Evolutionary conservation across 1,140 invertebrate species (phyloP).

Genomic region (Thaumatotibia leucotreta): DNA sequence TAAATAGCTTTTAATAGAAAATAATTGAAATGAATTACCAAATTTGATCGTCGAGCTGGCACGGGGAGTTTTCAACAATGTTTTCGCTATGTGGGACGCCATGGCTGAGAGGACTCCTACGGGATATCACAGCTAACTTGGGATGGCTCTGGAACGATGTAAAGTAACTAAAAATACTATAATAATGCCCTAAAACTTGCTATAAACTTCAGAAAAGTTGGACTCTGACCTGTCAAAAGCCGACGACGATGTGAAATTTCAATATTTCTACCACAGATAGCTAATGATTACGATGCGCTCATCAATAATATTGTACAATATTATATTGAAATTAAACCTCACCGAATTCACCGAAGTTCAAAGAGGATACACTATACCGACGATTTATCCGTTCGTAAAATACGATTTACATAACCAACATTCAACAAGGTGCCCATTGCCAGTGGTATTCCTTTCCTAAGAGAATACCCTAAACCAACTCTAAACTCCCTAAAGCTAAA

Average conservation of each 20-base stretch:
- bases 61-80: slow-evolving; percentile 47
- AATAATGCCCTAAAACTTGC: slow-evolving; percentile 29
- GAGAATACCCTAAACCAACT: too few relatives aligned
- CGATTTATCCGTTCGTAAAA: too few relatives aligned
- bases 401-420: too few relatives aligned
- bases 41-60: slow-evolving; percentile 56
- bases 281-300: not conserved
- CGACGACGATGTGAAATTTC: slow-evolving; percentile 11
- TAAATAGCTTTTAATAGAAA: slow-evolving; percentile 7
- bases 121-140: slow-evolving; percentile 22
- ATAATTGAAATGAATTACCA: slow-evolving; percentile 41
- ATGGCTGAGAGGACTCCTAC: slow-evolving; percentile 31
- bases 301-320: not conserved
- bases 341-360: too few relatives aligned
- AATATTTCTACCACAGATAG: not conserved
- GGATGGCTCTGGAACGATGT: slow-evolving; percentile 27
- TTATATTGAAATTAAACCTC: not conserved
- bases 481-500: too few relatives aligned
- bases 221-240: slow-evolving; percentile 65
- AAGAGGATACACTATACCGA: too few relatives aligned
- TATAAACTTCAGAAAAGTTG: slow-evolving; percentile 54
- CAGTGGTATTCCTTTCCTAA: too few relatives aligned
- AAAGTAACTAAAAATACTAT: slow-evolving; percentile 20
- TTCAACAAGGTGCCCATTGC: too few relatives aligned
- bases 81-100: slow-evolving; percentile 66